A percentile compares a stretch with the other conserved stretches of the same genome.
Conservation (phyloP, 2,797 vertebrate genomes). For the Sebastes baramenuke region DNA sequence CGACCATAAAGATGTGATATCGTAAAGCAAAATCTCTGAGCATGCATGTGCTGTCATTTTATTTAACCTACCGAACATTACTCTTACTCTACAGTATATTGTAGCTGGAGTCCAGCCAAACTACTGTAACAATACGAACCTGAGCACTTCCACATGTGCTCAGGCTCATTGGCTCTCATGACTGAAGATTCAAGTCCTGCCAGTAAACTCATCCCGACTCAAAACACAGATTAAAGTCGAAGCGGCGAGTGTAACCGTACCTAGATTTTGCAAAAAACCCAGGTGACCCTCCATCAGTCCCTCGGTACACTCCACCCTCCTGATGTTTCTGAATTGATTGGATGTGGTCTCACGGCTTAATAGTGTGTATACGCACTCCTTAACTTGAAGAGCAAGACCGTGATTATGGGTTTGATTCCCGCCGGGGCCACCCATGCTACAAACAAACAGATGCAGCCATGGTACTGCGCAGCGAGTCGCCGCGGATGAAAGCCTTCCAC, state of each 20-base stretch:
- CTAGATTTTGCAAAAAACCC: slow-evolving; percentile 25
- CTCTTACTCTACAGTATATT: not conserved
- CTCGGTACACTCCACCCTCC: slow-evolving; percentile 33
- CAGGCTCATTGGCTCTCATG: not conserved
- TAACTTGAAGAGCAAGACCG: slow-evolving; percentile 62
- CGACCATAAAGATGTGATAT: not conserved
- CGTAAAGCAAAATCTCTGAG: not conserved
- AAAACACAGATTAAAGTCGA: slow-evolving; percentile 10
- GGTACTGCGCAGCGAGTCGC: slow-evolving; percentile 38
- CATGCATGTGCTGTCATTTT: not conserved
- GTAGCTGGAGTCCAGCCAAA: not conserved
- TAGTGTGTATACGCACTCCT: slow-evolving; percentile 64
- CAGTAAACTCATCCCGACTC: slow-evolving; percentile 34
- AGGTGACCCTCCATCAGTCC: slow-evolving; percentile 49
- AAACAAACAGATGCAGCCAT: slow-evolving; percentile 65
- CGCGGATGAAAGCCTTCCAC: slow-evolving; percentile 68
- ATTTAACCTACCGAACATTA: not conserved
- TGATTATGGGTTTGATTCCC: slow-evolving; percentile 71
- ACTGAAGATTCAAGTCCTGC: slow-evolving; percentile 18
- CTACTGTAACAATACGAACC: not conserved
- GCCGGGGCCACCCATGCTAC: slow-evolving; percentile 75
- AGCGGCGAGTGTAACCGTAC: slow-evolving; percentile 37
- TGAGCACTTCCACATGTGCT: slow-evolving; percentile 44
- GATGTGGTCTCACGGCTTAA: slow-evolving; percentile 64
- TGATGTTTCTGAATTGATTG: slow-evolving; percentile 57